phyloP scores from a whole-genome alignment of 2,888 invertebrate species.

The Chironomus riparius region DNA sequence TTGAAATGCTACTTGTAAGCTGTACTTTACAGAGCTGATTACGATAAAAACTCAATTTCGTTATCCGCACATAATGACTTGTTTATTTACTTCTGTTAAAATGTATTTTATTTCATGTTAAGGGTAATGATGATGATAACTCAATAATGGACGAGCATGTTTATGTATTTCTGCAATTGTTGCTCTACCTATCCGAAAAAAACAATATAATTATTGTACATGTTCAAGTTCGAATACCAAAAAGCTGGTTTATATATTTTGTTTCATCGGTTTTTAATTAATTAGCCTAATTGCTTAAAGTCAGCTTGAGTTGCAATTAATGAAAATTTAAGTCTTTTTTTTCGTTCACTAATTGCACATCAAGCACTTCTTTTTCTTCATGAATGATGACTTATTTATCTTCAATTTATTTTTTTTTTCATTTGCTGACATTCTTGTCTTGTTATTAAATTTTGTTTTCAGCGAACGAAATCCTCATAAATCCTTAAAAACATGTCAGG shows the following conservation, averaged over 20 bases:
- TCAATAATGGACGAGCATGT: too few species aligned
- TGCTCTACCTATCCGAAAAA: not conserved
- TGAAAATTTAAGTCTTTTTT: not conserved
- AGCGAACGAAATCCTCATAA: not conserved
- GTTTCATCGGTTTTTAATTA: not conserved
- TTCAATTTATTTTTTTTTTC: too few species aligned
- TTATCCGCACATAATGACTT: too few species aligned
- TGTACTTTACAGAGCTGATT: too few species aligned
- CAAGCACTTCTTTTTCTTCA: not conserved
- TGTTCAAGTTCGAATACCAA: not conserved
- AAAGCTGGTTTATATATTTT: not conserved
- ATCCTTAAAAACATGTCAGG: not conserved
- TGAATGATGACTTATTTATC: not conserved
- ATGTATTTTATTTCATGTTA: too few species aligned
- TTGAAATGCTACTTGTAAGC: too few species aligned
- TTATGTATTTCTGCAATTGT: not conserved
- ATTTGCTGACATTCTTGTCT: too few species aligned
- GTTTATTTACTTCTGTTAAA: too few species aligned
- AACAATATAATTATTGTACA: not conserved
- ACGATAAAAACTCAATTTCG: too few species aligned
- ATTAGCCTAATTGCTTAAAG: constrained; percentile 10
- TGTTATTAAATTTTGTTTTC: not conserved
- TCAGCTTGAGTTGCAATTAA: constrained; percentile 1
- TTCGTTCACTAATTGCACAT: not conserved
- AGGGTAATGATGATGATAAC: too few species aligned